These are phyloP conservation scores for Aphidius colemani DNA, from an alignment of 2,888 invertebrate genomes.

Conservation along the genomic window DNA sequence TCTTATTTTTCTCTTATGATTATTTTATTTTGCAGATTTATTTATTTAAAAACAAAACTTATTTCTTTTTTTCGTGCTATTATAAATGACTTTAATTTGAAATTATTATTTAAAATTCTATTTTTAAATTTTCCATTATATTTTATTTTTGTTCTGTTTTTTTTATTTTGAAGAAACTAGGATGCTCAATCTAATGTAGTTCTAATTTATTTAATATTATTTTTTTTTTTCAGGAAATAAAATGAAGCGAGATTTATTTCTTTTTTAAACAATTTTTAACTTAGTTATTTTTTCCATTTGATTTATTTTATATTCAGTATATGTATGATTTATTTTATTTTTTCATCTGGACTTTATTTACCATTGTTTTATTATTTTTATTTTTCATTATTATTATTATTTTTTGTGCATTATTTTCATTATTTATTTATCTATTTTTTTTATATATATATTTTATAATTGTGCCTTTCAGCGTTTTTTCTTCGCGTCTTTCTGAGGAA, in stretches of 20 bases:
- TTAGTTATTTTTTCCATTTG: conserved; percentile 10
- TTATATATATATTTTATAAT: conserved; percentile 4
- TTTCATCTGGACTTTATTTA: too few species aligned
- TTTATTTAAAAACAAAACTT: background rate
- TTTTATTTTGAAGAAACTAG: too few species aligned
- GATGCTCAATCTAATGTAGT: too few species aligned
- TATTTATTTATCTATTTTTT: conserved; percentile 9
- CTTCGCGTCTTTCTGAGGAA: too few species aligned
- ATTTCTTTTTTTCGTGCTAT: background rate
- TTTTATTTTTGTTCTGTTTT: too few species aligned
- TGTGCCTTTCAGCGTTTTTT: conserved; percentile 4
- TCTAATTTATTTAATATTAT: background rate
- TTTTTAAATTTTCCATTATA: too few species aligned
- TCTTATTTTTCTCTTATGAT: too few species aligned
- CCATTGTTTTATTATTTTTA: conserved; percentile 7
- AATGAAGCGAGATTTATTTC: conserved; percentile 26
- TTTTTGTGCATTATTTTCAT: conserved; percentile 1
- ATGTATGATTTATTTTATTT: too few species aligned
- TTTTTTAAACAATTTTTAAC: conserved; percentile 10
- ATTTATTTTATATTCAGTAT: too few species aligned
- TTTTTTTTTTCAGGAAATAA: conserved; percentile 23
- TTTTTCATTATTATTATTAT: conserved; percentile 1
- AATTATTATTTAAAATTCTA: too few species aligned
- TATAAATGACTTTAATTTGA: too few species aligned
- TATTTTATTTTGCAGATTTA: too few species aligned